Base-by-base conservation (phyloP, 2,888 invertebrate species). In the Drosophila mettleri region DNA sequence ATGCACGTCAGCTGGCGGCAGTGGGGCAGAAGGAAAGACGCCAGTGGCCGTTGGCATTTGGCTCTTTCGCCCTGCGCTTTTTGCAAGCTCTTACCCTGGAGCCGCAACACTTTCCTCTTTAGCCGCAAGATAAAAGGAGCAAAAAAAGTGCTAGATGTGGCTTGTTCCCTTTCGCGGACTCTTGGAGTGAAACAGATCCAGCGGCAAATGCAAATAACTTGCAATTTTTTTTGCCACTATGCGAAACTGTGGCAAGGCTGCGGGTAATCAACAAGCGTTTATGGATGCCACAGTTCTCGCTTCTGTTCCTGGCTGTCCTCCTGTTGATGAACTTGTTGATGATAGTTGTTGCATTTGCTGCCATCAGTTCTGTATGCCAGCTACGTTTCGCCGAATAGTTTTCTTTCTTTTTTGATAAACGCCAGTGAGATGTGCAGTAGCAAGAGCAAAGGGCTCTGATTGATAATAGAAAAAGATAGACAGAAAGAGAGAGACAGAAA, bases 261-360 rank as follows among this genome's bases (percentile, higher is more conserved):
- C 77, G 83, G 83, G 86, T 83, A 83, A 83, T 83, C 83, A 83
- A 86, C 84, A 83, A 83, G 79, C 83, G 86, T 80, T 83, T 83
- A 86, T 74, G 86, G 74, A 67, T 78, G 69, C 86, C 86, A 72
- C 80, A 74, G 68, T 63, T 59, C 34, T 55, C 24, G n/a, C 33
- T 14, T 3, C 61, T 9, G 22, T 31, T 24, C 1, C 36, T 39
- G 16, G 34, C 51, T 34, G 18, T 14, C 22, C 24, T 52, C 22
- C 61, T 62, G 65, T 61, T 78, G 73, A 83, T 80, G 78, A 83
- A 80, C 86, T 83, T 73, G 67, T 83, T 86, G 78, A 86, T 86
- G 82, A 84, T 83, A 84, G 82, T 64, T 67, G 59, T n/a, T 36
- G 67, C 75, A 55, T 52, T 65, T 48, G 43, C 49, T 36, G 75